Conservation (phyloP, 2,113 vertebrate species). For the Nothocercus nigrocapillus region DNA sequence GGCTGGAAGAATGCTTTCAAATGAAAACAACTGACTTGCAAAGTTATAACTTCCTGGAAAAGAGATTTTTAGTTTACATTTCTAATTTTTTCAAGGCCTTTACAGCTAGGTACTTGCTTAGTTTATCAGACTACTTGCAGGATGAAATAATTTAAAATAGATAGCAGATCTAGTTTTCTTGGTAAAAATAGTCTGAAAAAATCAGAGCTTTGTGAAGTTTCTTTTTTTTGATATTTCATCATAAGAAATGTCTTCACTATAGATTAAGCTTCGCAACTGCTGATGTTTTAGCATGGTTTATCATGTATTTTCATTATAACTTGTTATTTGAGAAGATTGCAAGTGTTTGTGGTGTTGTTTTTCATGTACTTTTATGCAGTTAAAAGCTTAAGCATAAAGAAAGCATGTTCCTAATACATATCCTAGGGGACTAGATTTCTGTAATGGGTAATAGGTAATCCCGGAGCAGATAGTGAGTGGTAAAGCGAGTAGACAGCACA, state of each 20-base stretch:
- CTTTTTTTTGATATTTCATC: not conserved
- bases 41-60: not conserved
- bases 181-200: not conserved
- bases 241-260: not conserved
- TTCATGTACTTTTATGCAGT: slow-evolving; percentile 65
- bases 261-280: not conserved
- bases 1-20: not conserved
- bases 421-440: slow-evolving; percentile 50
- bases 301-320: not conserved
- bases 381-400: slow-evolving; percentile 53
- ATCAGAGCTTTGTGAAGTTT: not conserved
- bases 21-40: not conserved
- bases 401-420: slow-evolving; percentile 34
- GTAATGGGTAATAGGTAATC: slow-evolving; percentile 43
- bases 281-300: not conserved
- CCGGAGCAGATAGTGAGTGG: slow-evolving; percentile 22
- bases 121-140: not conserved
- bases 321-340: not conserved
- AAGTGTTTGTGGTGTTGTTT: slow-evolving; percentile 37
- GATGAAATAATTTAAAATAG: not conserved
- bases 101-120: not conserved
- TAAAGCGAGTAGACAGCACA: slow-evolving; percentile 3
- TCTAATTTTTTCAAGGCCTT: not conserved
- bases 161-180: not conserved
- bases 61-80: not conserved